Conservation (phyloP, 2,113 vertebrate genomes). For the Verasper variegatus region DNA sequence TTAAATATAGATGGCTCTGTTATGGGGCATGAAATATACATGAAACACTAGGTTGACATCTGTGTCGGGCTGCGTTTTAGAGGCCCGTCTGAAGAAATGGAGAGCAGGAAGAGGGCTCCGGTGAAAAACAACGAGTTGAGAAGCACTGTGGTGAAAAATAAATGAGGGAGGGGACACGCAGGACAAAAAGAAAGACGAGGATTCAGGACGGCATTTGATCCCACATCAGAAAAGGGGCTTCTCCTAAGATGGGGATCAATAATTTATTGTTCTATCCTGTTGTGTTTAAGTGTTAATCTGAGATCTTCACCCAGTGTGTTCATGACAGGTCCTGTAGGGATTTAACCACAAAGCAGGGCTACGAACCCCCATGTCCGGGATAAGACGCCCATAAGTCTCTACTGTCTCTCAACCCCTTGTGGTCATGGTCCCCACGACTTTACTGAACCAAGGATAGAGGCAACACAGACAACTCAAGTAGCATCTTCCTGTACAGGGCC, state of each 20-base stretch:
- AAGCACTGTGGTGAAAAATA: slow-evolving; percentile 30
- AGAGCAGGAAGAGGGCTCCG: background rate
- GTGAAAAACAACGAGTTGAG: slow-evolving; percentile 32
- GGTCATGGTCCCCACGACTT: no score
- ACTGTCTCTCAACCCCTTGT: no score
- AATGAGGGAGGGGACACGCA: slow-evolving; percentile 12
- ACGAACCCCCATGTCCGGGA: slow-evolving; percentile 38
- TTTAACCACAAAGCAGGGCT: slow-evolving; percentile 14
- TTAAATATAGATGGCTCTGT: slow-evolving; percentile 71
- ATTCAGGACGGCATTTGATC: slow-evolving; percentile 52
- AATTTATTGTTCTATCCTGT: slow-evolving; percentile 47
- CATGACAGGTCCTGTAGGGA: background rate
- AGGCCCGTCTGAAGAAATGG: slow-evolving; percentile 25
- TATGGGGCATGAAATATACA: slow-evolving; percentile 74
- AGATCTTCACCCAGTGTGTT: background rate
- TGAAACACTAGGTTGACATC: slow-evolving; percentile 69
- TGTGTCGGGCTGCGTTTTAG: slow-evolving; percentile 51
- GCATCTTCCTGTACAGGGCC: background rate
- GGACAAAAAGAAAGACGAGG: slow-evolving; percentile 37
- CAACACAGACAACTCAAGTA: background rate
- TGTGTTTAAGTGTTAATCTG: slow-evolving; percentile 59
- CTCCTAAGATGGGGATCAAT: slow-evolving; percentile 60
- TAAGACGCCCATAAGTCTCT: slow-evolving; percentile 24
- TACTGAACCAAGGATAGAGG: background rate
- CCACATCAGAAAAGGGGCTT: slow-evolving; percentile 17